phyloP scores from a whole-genome alignment of 2,113 vertebrate genomes.

The Polyodon spathula region DNA sequence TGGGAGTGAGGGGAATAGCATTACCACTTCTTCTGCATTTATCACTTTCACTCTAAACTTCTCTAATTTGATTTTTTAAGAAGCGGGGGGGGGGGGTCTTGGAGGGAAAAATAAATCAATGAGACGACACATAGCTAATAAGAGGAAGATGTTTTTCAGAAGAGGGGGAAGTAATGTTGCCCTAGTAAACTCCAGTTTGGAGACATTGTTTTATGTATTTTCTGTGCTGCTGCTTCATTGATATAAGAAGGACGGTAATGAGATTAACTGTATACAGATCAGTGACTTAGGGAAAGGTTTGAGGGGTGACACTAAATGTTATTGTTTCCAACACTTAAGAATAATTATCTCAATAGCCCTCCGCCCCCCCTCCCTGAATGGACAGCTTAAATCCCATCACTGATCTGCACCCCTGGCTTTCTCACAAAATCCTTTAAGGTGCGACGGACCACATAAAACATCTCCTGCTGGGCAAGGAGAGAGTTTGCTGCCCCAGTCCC shows the following conservation, averaged over 20 bases:
- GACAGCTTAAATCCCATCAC: conserved; percentile 2
- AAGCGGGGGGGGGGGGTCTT: not conserved
- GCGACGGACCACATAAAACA: conserved; percentile 1
- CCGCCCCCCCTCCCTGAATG: conserved; percentile 10
- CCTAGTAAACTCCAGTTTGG: conserved; percentile 42
- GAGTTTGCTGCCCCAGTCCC: not conserved
- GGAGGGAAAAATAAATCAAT: not conserved
- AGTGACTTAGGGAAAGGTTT: conserved; percentile 25
- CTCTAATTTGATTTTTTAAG: conserved; percentile 48
- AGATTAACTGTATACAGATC: conserved; percentile 33
- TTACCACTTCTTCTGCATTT: conserved; percentile 14
- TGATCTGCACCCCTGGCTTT: conserved; percentile 6
- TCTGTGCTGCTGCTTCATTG: conserved; percentile 32
- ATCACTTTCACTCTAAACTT: conserved; percentile 35
- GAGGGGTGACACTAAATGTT: conserved; percentile 31
- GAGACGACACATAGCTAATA: not conserved
- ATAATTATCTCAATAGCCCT: conserved; percentile 27
- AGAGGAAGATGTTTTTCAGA: not conserved
- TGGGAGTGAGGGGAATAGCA: conserved; percentile 19
- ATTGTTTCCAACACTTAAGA: conserved; percentile 39
- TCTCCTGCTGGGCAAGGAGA: not conserved
- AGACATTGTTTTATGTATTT: conserved; percentile 46
- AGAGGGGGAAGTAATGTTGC: conserved; percentile 14
- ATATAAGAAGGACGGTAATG: conserved; percentile 31
- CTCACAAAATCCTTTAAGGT: conserved; percentile 8